Evolutionary conservation across 2,113 vertebrate genomes (phyloP).

Genomic region (Daboia siamensis): DNA sequence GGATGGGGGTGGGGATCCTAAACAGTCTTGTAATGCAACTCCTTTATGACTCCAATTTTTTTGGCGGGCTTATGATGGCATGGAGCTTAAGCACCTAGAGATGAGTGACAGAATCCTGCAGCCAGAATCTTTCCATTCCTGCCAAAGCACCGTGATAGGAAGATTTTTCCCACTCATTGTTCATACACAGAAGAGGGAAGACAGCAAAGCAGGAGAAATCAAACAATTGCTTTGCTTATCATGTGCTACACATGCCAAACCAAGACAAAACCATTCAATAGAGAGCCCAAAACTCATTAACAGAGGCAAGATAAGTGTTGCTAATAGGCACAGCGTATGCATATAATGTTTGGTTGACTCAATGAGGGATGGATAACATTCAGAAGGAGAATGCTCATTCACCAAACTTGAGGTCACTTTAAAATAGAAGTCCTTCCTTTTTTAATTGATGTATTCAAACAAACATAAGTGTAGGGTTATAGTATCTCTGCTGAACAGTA

Average conservation of each 20-base stretch:
- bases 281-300: neutral
- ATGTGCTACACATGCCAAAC: neutral
- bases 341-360: neutral
- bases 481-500: neutral
- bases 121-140: neutral
- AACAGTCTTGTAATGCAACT: neutral
- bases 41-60: neutral
- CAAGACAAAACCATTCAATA: neutral
- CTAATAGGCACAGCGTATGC: neutral
- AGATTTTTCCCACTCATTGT: neutral
- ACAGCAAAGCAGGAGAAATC: neutral
- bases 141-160: neutral
- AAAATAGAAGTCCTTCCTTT: neutral
- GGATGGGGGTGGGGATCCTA: neutral
- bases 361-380: neutral
- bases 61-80: neutral
- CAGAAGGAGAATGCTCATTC: neutral
- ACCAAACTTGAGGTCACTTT: neutral
- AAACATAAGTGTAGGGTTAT: neutral
- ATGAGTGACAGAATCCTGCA: neutral
- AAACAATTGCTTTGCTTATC: neutral
- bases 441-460: neutral
- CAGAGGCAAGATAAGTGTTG: neutral
- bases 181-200: neutral
- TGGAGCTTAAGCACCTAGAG: neutral